A percentile compares a stretch with the other conserved stretches of the same genome.
These are phyloP conservation scores for Okamejei kenojei DNA, from an alignment of 2,797 vertebrate species.

Conservation along the genomic window DNA sequence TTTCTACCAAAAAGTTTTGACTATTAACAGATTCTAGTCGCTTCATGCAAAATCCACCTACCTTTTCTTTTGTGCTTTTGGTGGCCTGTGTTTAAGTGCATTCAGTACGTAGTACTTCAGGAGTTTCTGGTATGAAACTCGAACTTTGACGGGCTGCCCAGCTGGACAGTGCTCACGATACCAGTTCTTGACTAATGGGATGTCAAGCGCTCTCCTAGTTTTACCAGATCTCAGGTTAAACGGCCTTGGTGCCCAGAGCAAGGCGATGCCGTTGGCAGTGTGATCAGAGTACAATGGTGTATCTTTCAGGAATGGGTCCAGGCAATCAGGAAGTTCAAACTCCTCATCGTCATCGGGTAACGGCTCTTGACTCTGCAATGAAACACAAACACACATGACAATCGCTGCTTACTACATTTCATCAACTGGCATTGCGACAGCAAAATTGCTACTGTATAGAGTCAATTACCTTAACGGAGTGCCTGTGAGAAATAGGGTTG, in stretches of 20 bases:
- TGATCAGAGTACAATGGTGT: constrained; percentile 94
- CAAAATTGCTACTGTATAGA: not conserved
- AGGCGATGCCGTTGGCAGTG: constrained; percentile 93
- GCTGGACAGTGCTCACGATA: constrained; percentile 97
- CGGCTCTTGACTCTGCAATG: constrained; percentile 82
- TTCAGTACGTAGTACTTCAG: constrained; percentile 97
- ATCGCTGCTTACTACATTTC: not conserved
- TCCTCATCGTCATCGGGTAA: constrained; percentile 96
- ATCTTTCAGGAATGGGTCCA: constrained; percentile 94
- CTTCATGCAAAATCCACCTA: constrained; percentile 46
- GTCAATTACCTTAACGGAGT: constrained; percentile 84
- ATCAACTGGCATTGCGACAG: not conserved
- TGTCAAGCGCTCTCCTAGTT: constrained; percentile 88
- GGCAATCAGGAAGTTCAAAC: constrained; percentile 93
- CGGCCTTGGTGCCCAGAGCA: constrained; percentile 92
- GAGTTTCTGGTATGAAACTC: constrained; percentile 96
- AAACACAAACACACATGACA: not conserved
- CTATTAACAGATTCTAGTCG: not conserved
- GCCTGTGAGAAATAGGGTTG: constrained; percentile 96
- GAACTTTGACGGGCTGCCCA: constrained; percentile 94
- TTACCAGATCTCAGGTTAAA: constrained; percentile 93
- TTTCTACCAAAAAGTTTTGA: not conserved
- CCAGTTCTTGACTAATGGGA: constrained; percentile 98
- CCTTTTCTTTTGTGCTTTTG: constrained; percentile 98
- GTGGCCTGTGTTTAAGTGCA: constrained; percentile 93